phyloP scores from a whole-genome alignment of 2,888 invertebrate genomes.

The Rhamphomyia laevipes region DNA sequence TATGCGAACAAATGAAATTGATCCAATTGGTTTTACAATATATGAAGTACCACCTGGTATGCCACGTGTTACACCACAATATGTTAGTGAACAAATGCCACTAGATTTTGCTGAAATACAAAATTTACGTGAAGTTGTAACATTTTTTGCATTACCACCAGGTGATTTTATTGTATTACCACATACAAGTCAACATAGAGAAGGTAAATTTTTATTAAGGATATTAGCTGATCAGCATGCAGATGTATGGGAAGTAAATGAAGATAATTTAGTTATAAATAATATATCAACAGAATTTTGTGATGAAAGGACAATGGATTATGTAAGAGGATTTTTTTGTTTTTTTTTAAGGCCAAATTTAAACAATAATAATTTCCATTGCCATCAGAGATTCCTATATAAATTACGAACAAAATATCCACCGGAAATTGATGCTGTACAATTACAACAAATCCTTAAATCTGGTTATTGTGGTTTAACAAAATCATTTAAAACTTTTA shows the following conservation, averaged over 20 bases:
- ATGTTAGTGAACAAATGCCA: slow-evolving; percentile 43
- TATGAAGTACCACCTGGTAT: slow-evolving; percentile 55
- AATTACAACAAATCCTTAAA: slow-evolving; percentile 47
- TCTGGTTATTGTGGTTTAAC: slow-evolving; percentile 43
- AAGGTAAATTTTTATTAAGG: slow-evolving; percentile 58
- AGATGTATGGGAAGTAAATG: slow-evolving; percentile 67
- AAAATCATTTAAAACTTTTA: slow-evolving; percentile 25
- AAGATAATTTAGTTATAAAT: slow-evolving; percentile 58
- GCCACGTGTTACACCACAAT: slow-evolving; percentile 47
- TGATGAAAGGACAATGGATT: slow-evolving; percentile 42
- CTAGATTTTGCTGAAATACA: slow-evolving; percentile 17
- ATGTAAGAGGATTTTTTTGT: slow-evolving; percentile 34
- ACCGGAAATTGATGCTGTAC: slow-evolving; percentile 48
- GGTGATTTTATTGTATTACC: slow-evolving; percentile 65
- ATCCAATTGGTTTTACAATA: slow-evolving; percentile 57
- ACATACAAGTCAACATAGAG: slow-evolving; percentile 53
- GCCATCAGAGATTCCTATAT: slow-evolving; percentile 16
- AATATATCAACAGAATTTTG: slow-evolving; percentile 49
- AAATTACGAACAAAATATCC: slow-evolving; percentile 39
- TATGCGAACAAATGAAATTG: slow-evolving; percentile 37
- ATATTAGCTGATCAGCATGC: slow-evolving; percentile 61
- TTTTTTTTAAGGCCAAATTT: not conserved
- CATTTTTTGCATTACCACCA: slow-evolving; percentile 60
- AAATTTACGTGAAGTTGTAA: slow-evolving; percentile 51
- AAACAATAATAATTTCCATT: slow-evolving; percentile 1